These are phyloP conservation scores for Tetrao urogallus DNA, from an alignment of 2,113 vertebrate genomes.

Conservation along the genomic window DNA sequence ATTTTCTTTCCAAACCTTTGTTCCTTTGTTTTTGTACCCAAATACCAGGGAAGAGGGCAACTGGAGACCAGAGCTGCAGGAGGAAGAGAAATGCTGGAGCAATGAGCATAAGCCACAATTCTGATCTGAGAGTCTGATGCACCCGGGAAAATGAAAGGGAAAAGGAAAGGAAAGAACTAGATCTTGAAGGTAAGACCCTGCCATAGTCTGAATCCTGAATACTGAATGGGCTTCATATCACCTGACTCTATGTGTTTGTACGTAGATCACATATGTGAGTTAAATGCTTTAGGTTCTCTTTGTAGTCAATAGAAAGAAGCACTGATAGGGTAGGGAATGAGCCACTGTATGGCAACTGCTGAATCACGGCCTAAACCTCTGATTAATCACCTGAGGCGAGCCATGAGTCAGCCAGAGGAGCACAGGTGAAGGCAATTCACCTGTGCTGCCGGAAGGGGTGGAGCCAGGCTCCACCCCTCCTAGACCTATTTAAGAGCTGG, in stretches of 20 bases:
- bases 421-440: too few relatives aligned
- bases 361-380: too few relatives aligned
- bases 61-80: not conserved
- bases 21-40: not conserved
- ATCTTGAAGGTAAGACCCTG: not conserved
- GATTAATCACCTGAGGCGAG: too few relatives aligned
- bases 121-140: not conserved
- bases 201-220: not conserved
- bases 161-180: not conserved
- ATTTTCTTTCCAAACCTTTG: not conserved
- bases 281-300: not conserved
- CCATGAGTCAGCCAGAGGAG: too few relatives aligned
- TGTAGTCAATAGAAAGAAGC: not conserved
- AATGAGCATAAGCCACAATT: not conserved
- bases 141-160: not conserved
- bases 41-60: not conserved
- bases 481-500: too few relatives aligned
- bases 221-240: not conserved
- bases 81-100: not conserved
- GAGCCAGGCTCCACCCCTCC: too few relatives aligned
- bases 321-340: not conserved
- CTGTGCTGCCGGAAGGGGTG: too few relatives aligned
- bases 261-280: not conserved
- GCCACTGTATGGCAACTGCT: too few relatives aligned
- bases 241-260: not conserved